Conservation (phyloP, 2,888 invertebrate genomes). For the Scaptodrosophila latifasciaeformis region DNA sequence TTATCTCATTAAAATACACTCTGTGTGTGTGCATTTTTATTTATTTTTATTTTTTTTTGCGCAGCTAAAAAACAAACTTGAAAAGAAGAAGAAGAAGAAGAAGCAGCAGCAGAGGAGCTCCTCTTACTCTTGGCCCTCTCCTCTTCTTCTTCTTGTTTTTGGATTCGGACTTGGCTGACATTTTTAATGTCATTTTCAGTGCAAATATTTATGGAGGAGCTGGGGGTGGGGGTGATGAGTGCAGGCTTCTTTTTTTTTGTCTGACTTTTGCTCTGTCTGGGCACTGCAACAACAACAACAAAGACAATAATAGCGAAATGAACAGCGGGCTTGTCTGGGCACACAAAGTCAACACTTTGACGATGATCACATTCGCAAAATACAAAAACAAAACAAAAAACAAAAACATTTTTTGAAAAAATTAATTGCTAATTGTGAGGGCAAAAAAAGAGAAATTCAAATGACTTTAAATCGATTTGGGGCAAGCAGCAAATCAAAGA, state of each 20-base stretch:
- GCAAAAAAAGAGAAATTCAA: no score
- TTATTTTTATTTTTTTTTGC: conserved; percentile 23
- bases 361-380: conserved; percentile 48
- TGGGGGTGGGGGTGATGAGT: no score
- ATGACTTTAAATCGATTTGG: no score
- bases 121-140: no score
- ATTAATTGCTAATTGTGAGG: no score
- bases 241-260: conserved; percentile 14
- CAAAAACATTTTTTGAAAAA: no score
- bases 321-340: conserved; percentile 29
- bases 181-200: conserved; percentile 29
- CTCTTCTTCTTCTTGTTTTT: no score
- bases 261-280: conserved; percentile 9
- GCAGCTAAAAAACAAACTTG: no score
- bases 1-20: conserved; percentile 62
- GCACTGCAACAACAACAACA: conserved; percentile 9
- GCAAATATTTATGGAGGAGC: no score
- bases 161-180: conserved; percentile 20
- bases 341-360: conserved; percentile 57
- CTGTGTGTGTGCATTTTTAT: conserved; percentile 58
- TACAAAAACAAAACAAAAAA: background rate
- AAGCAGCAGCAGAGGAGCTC: conserved; percentile 1
- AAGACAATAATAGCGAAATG: background rate
- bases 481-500: no score
- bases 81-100: no score